phyloP scores from a whole-genome alignment of 2,113 vertebrate genomes.

The Sclerurus mexicanus region DNA sequence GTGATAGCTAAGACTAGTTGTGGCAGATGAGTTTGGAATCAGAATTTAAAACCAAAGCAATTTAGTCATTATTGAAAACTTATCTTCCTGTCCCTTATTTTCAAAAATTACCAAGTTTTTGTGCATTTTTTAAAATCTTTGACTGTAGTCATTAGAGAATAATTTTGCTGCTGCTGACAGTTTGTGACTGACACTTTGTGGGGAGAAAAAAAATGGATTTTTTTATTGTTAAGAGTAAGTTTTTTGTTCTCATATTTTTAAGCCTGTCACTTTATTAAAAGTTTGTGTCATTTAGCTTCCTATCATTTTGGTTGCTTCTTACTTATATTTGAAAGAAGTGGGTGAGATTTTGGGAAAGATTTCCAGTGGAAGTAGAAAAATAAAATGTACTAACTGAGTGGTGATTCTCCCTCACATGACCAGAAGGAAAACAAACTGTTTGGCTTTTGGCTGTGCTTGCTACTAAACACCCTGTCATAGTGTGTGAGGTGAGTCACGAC shows the following conservation, averaged over 20 bases:
- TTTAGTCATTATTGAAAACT: neutral
- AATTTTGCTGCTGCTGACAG: neutral
- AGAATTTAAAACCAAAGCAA: neutral
- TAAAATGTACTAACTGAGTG: slow-evolving; percentile 33
- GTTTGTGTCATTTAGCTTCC: neutral
- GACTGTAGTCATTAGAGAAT: neutral
- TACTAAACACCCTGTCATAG: slow-evolving; percentile 67
- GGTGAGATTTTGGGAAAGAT: neutral
- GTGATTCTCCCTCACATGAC: slow-evolving; percentile 66
- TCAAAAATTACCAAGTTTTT: neutral
- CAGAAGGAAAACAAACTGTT: slow-evolving; percentile 21
- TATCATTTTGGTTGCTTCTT: neutral
- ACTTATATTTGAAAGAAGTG: neutral
- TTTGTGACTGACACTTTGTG: neutral
- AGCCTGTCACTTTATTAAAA: neutral
- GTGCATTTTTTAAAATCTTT: neutral
- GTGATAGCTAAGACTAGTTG: neutral
- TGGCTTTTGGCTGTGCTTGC: slow-evolving; percentile 48
- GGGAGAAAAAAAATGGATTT: neutral
- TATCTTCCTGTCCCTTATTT: neutral
- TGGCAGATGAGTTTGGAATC: neutral
- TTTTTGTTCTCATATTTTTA: neutral
- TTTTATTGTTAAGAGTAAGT: neutral
- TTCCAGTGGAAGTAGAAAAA: slow-evolving; percentile 42
- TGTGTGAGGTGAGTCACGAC: slow-evolving; percentile 82